phyloP scores from a whole-genome alignment of 2,888 invertebrate genomes.

The Rhabditoides inermis region DNA sequence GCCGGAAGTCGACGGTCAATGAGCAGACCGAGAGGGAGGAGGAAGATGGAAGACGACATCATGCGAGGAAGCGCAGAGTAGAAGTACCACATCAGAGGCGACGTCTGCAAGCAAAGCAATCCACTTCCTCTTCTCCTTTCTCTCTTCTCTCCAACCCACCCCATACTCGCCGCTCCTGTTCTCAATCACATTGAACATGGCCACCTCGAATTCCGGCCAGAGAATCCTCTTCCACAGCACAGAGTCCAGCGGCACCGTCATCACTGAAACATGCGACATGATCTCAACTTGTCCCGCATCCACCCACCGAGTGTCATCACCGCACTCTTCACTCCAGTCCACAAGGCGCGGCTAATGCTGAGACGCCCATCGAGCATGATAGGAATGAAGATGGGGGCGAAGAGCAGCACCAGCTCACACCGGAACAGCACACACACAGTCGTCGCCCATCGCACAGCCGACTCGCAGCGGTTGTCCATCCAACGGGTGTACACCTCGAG shows the following conservation, averaged over 20 bases:
- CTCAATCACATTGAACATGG: conserved; percentile 84
- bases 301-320: no score
- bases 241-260: conserved; percentile 77
- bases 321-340: no score
- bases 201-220: conserved; percentile 96
- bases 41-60: conserved; percentile 70
- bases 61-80: conserved; percentile 91
- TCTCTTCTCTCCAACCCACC: conserved; percentile 59
- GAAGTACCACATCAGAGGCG: conserved; percentile 94
- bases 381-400: conserved; percentile 70
- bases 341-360: no score
- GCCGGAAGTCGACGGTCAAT: conserved; percentile 58
- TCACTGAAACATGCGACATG: no score
- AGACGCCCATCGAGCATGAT: conserved; percentile 70
- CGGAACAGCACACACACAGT: conserved; percentile 36
- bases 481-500: conserved; percentile 76
- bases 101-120: conserved; percentile 62
- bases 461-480: conserved; percentile 66
- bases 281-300: no score
- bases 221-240: conserved; percentile 77
- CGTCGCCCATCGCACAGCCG: conserved; percentile 60
- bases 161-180: conserved; percentile 95
- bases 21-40: conserved; percentile 62
- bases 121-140: neutral
- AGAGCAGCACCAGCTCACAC: conserved; percentile 73